Evolutionary conservation across 2,797 vertebrate species (phyloP).

Genomic region (Mormyrops attenuatus): DNA sequence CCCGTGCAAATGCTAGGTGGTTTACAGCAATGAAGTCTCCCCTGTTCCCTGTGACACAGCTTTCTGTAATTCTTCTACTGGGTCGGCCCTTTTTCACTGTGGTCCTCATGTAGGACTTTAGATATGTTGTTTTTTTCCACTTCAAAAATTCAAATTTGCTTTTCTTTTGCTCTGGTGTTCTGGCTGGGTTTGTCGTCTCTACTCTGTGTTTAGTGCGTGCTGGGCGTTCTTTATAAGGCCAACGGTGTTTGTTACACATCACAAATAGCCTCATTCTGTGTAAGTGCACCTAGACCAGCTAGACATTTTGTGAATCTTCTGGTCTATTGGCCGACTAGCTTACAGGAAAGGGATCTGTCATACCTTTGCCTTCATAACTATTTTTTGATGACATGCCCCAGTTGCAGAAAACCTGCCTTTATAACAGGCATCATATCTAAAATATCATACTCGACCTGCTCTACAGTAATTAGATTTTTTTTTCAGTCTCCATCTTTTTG

Average conservation of each 20-base stretch:
- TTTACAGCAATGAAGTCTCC: background rate
- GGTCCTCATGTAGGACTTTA: background rate
- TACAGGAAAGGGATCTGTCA: background rate
- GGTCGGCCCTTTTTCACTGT: background rate
- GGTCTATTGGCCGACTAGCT: background rate
- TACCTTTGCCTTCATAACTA: background rate
- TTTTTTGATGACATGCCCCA: background rate
- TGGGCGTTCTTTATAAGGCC: background rate
- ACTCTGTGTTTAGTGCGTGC: background rate
- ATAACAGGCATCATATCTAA: background rate
- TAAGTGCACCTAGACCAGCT: background rate
- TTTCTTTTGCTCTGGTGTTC: background rate
- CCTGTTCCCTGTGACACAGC: background rate
- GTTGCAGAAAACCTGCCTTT: background rate
- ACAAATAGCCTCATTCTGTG: background rate
- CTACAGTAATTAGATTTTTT: background rate
- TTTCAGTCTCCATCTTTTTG: background rate
- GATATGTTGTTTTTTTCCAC: background rate
- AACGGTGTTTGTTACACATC: background rate
- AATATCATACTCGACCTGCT: background rate
- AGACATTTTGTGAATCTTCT: background rate
- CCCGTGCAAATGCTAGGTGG: background rate
- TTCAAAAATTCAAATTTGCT: background rate
- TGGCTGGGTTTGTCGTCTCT: background rate
- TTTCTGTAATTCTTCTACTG: background rate